Evolutionary conservation across 2,888 invertebrate genomes (phyloP), one percentile per base, ranked within the genome.

Genomic region (Drosophila rellima): DNA sequence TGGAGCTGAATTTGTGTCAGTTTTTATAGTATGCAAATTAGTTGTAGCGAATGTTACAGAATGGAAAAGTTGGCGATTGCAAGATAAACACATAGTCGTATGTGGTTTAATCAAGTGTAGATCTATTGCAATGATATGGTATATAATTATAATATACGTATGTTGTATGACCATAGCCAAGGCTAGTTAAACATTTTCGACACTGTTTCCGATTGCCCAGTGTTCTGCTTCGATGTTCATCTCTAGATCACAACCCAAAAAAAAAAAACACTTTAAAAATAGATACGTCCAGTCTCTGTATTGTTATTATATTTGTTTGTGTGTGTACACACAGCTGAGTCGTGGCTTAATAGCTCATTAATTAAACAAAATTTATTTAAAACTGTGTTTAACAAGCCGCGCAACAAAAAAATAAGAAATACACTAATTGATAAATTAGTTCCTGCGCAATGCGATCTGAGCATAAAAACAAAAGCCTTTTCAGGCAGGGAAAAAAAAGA

Each of bases 381-480:
- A 68, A 55, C 50, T 45, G 74, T 87, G 87, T 66, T 80, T 60
- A 87, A 83, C 83, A 82, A 82, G 56, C 76, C 71, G 82, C 62
- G 74, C 73, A 54, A 79, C 73, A 54, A 70, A 63, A 40, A 48
- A 35, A 55, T 33, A 23, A 23, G 42, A 63, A 50, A 73, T 54
- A 35, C 56, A 37, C 78, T 83, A 86, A 82, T 82, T 82, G 87
- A 82, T 86, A 67, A 80, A 73, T 73, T 63, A 68, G 66, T 85
- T 70, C 64, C 74, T 65, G 62, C 35, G 26, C 62, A 67, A 72
- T 60, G 51, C 6, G 48, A 55, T 51, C 45, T 13, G 8, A 48
- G 63, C 55, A 56, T 26, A 18, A 10, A 47, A 45, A 45, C 56
- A 59, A 61, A 54, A 59, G 73, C 55, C 5, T 71, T 15, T 31